Evolutionary conservation across 1,140 invertebrate species (phyloP).

Genomic region (Antheraea pernyi): DNA sequence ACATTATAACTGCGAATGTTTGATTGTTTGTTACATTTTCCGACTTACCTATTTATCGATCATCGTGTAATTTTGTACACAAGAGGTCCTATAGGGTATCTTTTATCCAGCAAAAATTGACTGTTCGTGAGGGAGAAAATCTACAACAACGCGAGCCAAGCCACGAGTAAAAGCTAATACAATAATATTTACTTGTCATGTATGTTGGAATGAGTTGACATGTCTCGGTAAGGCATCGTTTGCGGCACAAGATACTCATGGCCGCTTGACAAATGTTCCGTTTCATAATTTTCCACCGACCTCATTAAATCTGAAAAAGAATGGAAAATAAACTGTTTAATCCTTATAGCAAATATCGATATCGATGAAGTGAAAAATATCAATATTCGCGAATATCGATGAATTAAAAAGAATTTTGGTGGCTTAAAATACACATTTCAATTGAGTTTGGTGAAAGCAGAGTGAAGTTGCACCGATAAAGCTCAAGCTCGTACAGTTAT

Average conservation of each 20-base stretch:
- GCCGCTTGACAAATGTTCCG: constrained; percentile 46
- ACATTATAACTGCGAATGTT: too few relatives aligned
- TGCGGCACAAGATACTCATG: constrained; percentile 31
- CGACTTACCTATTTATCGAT: too few relatives aligned
- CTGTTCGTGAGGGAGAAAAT: too few relatives aligned
- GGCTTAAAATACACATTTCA: too few relatives aligned
- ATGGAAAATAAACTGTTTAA: not conserved
- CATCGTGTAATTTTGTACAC: too few relatives aligned
- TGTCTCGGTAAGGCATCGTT: constrained; percentile 43
- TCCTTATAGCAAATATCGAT: not conserved
- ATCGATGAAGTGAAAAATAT: not conserved
- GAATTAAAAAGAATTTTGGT: too few relatives aligned
- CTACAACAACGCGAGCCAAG: too few relatives aligned
- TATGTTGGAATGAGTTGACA: constrained; percentile 63
- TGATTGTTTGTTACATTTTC: too few relatives aligned
- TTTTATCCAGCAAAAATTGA: too few relatives aligned
- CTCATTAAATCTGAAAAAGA: constrained; percentile 64
- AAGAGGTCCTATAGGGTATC: too few relatives aligned
- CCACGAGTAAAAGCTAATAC: not conserved
- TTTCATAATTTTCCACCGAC: constrained; percentile 70
- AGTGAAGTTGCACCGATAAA: not conserved
- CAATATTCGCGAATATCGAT: too few relatives aligned
- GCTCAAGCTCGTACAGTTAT: not conserved
- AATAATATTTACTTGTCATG: constrained; percentile 60
- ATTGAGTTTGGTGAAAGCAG: too few relatives aligned